Conservation (phyloP, 2,797 vertebrate species). For the Propithecus deckenii region DNA sequence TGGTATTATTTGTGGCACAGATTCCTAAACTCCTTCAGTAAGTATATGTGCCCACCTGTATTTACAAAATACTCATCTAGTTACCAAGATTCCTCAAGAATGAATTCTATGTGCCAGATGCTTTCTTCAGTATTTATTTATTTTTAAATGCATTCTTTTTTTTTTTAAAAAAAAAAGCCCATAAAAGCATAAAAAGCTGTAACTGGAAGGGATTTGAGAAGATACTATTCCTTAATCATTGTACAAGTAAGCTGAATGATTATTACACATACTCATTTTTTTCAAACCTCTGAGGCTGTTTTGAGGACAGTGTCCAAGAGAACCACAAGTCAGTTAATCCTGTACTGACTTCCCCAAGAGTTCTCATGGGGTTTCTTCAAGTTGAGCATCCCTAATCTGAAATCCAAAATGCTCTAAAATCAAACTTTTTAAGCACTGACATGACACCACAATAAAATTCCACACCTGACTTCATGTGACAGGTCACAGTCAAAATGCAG, state of each 20-base stretch:
- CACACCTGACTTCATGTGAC: not conserved
- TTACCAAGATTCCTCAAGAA: not conserved
- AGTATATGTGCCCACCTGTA: not conserved
- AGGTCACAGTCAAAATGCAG: not conserved
- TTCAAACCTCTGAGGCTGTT: not conserved
- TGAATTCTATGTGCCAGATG: not conserved
- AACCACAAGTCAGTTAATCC: not conserved
- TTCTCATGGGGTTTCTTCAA: not conserved
- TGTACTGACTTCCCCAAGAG: not conserved
- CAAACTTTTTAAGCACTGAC: not conserved
- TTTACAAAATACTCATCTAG: not conserved
- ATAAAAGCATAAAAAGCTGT: not conserved
- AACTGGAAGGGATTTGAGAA: not conserved
- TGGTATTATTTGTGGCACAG: not conserved
- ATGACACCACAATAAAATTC: not conserved
- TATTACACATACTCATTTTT: not conserved
- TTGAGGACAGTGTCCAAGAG: not conserved
- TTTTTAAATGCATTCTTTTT: not conserved
- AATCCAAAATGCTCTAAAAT: not conserved
- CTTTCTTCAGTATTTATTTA: not conserved
- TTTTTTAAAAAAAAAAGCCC: not conserved
- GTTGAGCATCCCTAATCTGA: not conserved
- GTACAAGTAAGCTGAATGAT: not conserved
- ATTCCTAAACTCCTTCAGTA: conserved; percentile 16
- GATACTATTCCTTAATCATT: not conserved